Percentiles rank a stretch among this genome's conserved stretches.
Conservation (phyloP, 1,140 invertebrate species). For the Holcopasites calliopsidis region DNA sequence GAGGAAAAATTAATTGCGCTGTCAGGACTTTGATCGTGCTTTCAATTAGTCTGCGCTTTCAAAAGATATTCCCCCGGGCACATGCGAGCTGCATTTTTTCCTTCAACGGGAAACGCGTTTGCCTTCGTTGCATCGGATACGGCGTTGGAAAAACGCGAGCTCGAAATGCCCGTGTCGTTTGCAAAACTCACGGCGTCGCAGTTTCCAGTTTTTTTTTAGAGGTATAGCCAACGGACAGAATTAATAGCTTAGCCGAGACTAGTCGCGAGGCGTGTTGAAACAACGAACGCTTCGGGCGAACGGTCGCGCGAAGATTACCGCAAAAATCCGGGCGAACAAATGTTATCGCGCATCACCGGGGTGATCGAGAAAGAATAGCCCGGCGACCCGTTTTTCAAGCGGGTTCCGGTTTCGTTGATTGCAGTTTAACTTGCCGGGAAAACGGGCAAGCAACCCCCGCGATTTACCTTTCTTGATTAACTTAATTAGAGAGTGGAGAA, state of each 20-base stretch:
- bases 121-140: background rate
- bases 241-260: constrained; percentile 14
- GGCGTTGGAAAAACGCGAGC: background rate
- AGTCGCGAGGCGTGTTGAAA: background rate
- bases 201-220: constrained; percentile 12
- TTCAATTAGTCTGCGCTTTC: background rate
- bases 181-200: background rate
- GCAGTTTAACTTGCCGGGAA: constrained; percentile 33
- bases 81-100: no score
- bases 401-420: constrained; percentile 4
- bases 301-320: background rate
- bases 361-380: background rate
- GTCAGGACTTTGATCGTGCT: background rate
- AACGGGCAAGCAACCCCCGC: background rate
- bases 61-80: no score
- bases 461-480: constrained; percentile 33
- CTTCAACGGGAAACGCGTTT: constrained; percentile 2
- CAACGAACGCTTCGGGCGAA: background rate
- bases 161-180: background rate
- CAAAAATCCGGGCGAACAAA: background rate
- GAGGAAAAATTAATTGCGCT: background rate
- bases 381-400: background rate
- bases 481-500: background rate
- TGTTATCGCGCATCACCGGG: background rate
- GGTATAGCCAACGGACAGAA: background rate